A percentile compares a stretch with the other conserved stretches of the same genome.
Evolutionary conservation across 1,140 invertebrate genomes (phyloP).

Genomic region (Tetramorium simillimum): DNA sequence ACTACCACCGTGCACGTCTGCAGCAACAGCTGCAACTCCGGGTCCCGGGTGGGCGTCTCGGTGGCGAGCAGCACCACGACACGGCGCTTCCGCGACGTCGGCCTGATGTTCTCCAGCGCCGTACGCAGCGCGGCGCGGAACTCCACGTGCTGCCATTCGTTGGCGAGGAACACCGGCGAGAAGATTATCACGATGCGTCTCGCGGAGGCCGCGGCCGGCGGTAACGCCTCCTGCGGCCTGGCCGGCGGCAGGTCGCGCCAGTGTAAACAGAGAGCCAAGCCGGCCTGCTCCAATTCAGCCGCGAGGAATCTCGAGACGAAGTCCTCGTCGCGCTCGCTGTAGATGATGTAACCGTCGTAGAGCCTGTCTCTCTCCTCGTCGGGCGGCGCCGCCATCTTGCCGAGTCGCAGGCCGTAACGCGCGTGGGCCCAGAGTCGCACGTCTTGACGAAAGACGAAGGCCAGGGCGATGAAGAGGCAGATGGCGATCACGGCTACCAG

Average conservation of each 20-base stretch:
- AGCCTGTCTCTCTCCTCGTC: slow-evolving; percentile 90
- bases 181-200: slow-evolving; percentile 90
- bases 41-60: slow-evolving; percentile 90
- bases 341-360: slow-evolving; percentile 95
- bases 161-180: slow-evolving; percentile 90
- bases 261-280: slow-evolving; percentile 91
- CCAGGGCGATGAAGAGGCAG: slow-evolving; percentile 89
- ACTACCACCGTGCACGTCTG: slow-evolving; percentile 94
- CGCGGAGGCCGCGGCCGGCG: slow-evolving; percentile 92
- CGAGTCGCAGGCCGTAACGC: slow-evolving; percentile 90
- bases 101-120: slow-evolving; percentile 89
- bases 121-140: slow-evolving; percentile 90
- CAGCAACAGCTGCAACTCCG: slow-evolving; percentile 92
- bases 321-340: slow-evolving; percentile 93
- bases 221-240: slow-evolving; percentile 90
- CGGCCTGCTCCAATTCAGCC: slow-evolving; percentile 91
- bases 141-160: slow-evolving; percentile 91
- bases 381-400: slow-evolving; percentile 86
- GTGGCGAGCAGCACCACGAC: slow-evolving; percentile 91
- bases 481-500: slow-evolving; percentile 91
- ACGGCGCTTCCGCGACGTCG: slow-evolving; percentile 89
- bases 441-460: slow-evolving; percentile 92
- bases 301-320: slow-evolving; percentile 92
- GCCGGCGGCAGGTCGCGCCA: slow-evolving; percentile 91
- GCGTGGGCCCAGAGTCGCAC: slow-evolving; percentile 91